Base-by-base conservation (phyloP, 2,797 vertebrate genomes). In the Monodelphis domestica region DNA sequence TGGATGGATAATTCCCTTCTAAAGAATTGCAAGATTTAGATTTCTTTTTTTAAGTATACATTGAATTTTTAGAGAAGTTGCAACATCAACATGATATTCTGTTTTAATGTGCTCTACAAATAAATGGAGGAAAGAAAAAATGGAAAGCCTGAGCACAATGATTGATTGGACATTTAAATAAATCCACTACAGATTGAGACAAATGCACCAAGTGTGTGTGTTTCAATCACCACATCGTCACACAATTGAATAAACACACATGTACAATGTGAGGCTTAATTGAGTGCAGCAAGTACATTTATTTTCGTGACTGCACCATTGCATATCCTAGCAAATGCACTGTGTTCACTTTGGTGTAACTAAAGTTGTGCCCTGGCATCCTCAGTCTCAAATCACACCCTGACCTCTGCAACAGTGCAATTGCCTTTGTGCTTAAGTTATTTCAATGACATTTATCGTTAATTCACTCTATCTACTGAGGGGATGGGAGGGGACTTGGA, bases 281-380 rank as follows among this genome's bases (percentile, higher is more conserved):
- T 97, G 96, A 97, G 96, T 98, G 97, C 96, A 97, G 96, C 97
- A 97, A 97, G 97, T 93, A 95, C 95, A 97, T 97, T 97, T 97
- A 97, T 97, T 97, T 97, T 96, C 92, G 95, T 96, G 97, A 96
- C 88, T 96, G 96, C 96, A 97, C 95, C 96, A 92, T 87, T 97
- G 95, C 94, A 91, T 97, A 95, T 95, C 92, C 93, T 95, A 92
- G 92, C 56, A 91, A 96, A 96, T 28, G 59, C 90, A 51, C 38
- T 51, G 54, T 38, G 70, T 95, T 95, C 92, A 96, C 95, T 91
- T 91, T 93, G 78, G 70, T 59, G 87, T 29, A 94, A 90, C 89
- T 93, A 7, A 97, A 97, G 94, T 97, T 96, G 90, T 84, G 1
- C 50, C n/a, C 5, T 50, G 6, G 63, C 70, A 78, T 28, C 78